phyloP scores from a whole-genome alignment of 1,140 invertebrate species.

The Drosophila equinoxialis region DNA sequence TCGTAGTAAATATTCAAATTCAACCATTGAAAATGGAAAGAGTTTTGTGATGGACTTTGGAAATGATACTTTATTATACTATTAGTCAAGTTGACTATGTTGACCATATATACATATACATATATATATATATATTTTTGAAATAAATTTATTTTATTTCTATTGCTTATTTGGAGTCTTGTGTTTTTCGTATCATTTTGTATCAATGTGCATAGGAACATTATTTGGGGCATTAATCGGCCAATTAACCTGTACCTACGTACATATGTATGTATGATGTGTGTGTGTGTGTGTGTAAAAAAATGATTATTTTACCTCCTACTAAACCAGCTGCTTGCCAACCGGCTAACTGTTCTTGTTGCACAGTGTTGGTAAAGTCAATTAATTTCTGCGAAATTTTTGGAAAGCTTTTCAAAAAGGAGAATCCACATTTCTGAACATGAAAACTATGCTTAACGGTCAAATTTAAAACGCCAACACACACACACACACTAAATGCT shows the following conservation, averaged over 20 bases:
- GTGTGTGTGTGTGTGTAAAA: conserved; percentile 4
- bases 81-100: not conserved
- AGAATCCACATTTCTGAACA: too few relatives aligned
- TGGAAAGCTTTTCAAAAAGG: too few relatives aligned
- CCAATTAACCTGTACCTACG: conserved; percentile 41
- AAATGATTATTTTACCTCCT: conserved; percentile 23
- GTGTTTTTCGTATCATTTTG: not conserved
- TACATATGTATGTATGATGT: not conserved
- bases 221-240: conserved; percentile 45
- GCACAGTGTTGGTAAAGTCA: conserved; percentile 3
- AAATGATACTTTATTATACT: too few relatives aligned
- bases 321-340: conserved; percentile 1
- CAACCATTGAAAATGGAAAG: too few relatives aligned
- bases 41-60: too few relatives aligned
- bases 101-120: too few relatives aligned
- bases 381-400: too few relatives aligned
- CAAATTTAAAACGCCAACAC: too few relatives aligned
- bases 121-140: not conserved
- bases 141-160: not conserved
- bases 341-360: conserved; percentile 1
- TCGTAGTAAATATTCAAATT: too few relatives aligned
- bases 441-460: not conserved
- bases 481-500: conserved; percentile 1
- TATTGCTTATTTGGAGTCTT: not conserved
- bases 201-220: conserved; percentile 26